Percentiles rank a stretch among this genome's conserved stretches.
These are phyloP conservation scores for Suillia variegata DNA, from an alignment of 2,888 invertebrate genomes.

Conservation along the genomic window DNA sequence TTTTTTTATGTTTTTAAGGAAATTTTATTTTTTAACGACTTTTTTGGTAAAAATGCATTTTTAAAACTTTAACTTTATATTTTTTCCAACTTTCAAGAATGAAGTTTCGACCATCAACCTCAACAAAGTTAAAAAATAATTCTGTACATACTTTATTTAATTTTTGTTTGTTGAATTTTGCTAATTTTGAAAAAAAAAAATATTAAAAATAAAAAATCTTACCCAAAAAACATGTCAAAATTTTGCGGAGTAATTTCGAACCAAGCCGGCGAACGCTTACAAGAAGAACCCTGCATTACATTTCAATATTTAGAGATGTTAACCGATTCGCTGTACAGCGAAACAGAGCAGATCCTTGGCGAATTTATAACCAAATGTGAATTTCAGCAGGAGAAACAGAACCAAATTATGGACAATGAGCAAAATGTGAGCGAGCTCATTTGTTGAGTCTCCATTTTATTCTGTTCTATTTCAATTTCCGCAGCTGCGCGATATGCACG, in stretches of 20 bases:
- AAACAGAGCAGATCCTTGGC: slow-evolving; percentile 29
- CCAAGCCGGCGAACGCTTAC: too few species aligned
- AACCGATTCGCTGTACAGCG: slow-evolving; percentile 29
- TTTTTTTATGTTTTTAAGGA: too few species aligned
- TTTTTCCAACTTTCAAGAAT: too few species aligned
- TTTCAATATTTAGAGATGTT: slow-evolving; percentile 38
- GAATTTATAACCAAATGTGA: slow-evolving; percentile 35
- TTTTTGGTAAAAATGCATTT: too few species aligned
- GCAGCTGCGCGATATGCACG: slow-evolving; percentile 23
- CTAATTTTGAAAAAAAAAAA: slow-evolving; percentile 5
- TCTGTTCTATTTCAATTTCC: background rate
- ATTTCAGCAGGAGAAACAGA: slow-evolving; percentile 33
- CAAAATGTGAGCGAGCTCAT: background rate
- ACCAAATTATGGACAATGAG: slow-evolving; percentile 6
- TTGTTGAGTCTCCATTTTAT: background rate
- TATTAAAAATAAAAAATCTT: background rate
- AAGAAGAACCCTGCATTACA: too few species aligned
- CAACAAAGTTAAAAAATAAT: too few species aligned
- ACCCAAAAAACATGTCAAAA: slow-evolving; percentile 25
- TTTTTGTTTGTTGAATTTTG: slow-evolving; percentile 7
- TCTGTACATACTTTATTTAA: too few species aligned
- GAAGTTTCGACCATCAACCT: too few species aligned
- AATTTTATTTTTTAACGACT: too few species aligned
- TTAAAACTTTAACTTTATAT: too few species aligned
- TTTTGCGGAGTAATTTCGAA: slow-evolving; percentile 31